A percentile compares a stretch with the other conserved stretches of the same genome.
These are phyloP conservation scores for Camponotus fellah DNA, from an alignment of 2,888 invertebrate genomes.

Conservation along the genomic window DNA sequence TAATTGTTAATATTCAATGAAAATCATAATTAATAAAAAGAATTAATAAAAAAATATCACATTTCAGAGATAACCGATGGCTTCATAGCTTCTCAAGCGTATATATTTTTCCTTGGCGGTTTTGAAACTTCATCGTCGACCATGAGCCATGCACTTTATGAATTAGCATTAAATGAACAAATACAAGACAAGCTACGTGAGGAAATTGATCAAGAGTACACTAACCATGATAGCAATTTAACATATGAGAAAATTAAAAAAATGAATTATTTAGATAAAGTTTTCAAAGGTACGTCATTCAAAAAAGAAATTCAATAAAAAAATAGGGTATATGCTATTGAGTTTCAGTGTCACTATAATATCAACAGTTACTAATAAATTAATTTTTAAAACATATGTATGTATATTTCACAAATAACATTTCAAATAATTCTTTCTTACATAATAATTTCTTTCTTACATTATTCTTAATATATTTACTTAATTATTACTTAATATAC, in stretches of 20 bases:
- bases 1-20: not conserved
- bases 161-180: slow-evolving; percentile 84
- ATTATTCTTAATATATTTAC: too few species aligned
- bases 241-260: slow-evolving; percentile 84
- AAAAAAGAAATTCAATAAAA: not conserved
- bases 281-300: slow-evolving; percentile 79
- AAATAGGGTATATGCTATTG: too few species aligned
- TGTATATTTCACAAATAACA: too few species aligned
- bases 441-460: too few species aligned
- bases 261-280: slow-evolving; percentile 85
- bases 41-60: not conserved
- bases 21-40: not conserved
- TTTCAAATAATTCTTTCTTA: too few species aligned
- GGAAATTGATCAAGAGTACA: slow-evolving; percentile 81
- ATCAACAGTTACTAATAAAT: not conserved
- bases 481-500: too few species aligned
- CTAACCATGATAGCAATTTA: slow-evolving; percentile 77
- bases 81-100: slow-evolving; percentile 82
- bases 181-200: slow-evolving; percentile 83
- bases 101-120: slow-evolving; percentile 86
- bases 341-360: not conserved
- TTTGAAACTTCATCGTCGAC: slow-evolving; percentile 86
- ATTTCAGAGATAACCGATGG: slow-evolving; percentile 77
- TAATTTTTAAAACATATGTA: not conserved
- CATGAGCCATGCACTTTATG: slow-evolving; percentile 84